Percentiles rank a stretch among this genome's conserved stretches.
These are phyloP conservation scores for Misgurnus mizolepis DNA, from an alignment of 2,113 vertebrate genomes.

Conservation along the genomic window DNA sequence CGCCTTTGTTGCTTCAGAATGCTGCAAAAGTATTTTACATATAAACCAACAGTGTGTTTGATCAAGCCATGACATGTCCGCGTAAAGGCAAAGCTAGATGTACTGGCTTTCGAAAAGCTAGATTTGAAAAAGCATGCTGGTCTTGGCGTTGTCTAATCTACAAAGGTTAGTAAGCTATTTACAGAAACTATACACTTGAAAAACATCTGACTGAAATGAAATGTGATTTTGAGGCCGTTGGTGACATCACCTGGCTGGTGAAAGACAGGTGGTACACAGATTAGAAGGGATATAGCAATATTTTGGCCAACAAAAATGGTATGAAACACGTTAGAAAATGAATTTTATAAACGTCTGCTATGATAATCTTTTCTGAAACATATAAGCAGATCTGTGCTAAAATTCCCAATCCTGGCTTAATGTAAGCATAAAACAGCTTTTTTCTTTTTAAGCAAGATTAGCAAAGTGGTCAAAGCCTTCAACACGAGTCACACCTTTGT, in stretches of 20 bases:
- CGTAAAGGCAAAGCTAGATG: slow-evolving; percentile 44
- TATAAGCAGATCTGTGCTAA: slow-evolving; percentile 29
- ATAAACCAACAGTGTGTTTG: background rate
- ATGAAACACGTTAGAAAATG: background rate
- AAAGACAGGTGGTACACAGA: slow-evolving; percentile 42
- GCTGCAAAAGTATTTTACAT: background rate
- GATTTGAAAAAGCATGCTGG: slow-evolving; percentile 71
- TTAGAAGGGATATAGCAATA: too few species aligned
- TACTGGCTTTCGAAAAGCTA: slow-evolving; percentile 56
- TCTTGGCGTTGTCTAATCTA: slow-evolving; percentile 75
- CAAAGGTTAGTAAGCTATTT: slow-evolving; percentile 69
- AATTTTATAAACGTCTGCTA: slow-evolving; percentile 4
- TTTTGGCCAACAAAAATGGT: background rate
- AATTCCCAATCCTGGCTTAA: slow-evolving; percentile 55
- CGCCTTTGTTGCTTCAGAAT: slow-evolving; percentile 16
- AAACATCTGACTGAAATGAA: background rate
- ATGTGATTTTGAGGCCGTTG: too few species aligned
- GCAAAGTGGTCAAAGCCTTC: slow-evolving; percentile 15
- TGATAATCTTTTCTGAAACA: slow-evolving; percentile 12
- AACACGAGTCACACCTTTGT: slow-evolving; percentile 41
- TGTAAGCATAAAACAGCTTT: slow-evolving; percentile 57
- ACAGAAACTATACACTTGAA: slow-evolving; percentile 70
- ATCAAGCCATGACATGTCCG: slow-evolving; percentile 2
- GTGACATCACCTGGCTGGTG: too few species aligned
- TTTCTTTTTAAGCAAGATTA: background rate